Percentiles rank a stretch among this genome's conserved stretches.
These are phyloP conservation scores for Podabrus alpinus DNA, from an alignment of 2,888 invertebrate genomes.

Conservation along the genomic window DNA sequence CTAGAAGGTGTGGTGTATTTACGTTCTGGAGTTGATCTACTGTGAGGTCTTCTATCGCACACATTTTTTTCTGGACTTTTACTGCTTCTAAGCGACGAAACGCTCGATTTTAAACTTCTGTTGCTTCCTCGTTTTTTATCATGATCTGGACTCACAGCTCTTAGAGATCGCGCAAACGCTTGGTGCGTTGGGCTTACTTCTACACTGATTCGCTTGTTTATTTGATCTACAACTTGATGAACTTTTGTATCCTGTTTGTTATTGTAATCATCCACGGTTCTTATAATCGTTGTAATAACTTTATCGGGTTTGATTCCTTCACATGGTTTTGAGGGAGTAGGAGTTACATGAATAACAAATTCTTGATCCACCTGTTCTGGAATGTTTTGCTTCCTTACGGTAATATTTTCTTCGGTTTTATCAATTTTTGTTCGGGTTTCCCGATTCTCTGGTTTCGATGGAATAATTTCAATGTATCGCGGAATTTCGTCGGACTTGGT, in stretches of 20 bases:
- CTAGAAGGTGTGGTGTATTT: slow-evolving; percentile 48
- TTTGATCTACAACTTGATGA: slow-evolving; percentile 64
- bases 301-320: background rate
- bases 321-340: background rate
- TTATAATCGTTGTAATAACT: slow-evolving; percentile 47
- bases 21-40: slow-evolving; percentile 43
- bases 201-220: slow-evolving; percentile 57
- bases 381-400: background rate
- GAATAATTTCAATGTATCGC: background rate
- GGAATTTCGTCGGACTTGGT: background rate
- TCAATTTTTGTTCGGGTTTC: background rate
- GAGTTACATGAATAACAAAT: background rate
- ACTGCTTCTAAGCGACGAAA: slow-evolving; percentile 61
- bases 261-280: slow-evolving; percentile 18
- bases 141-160: slow-evolving; percentile 66
- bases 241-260: slow-evolving; percentile 58
- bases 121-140: slow-evolving; percentile 59
- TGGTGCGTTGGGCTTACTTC: slow-evolving; percentile 75
- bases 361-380: background rate
- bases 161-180: slow-evolving; percentile 74
- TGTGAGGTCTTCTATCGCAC: slow-evolving; percentile 42
- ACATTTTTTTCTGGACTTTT: slow-evolving; percentile 45
- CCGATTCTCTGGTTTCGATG: background rate
- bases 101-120: slow-evolving; percentile 57
- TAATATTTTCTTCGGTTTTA: background rate